A percentile compares a stretch with the other conserved stretches of the same genome.
These are phyloP conservation scores for Oryctolagus cuniculus DNA, from an alignment of 2,113 vertebrate genomes.

Conservation along the genomic window mOryCun1.1 NC_091440.1:80165501-80166000, in stretches of 20 bases:
- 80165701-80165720: not conserved
- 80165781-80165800: not conserved
- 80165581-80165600: not conserved
- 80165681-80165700: not conserved
- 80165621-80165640: not conserved
- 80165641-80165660: not conserved
- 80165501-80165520: not conserved
- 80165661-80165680: not conserved
- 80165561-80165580: not conserved
- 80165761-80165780: not conserved
- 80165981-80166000: no score
- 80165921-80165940: not conserved
- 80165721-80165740: not conserved
- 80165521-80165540: not conserved
- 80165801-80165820: not conserved
- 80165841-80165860: not conserved
- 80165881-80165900: not conserved
- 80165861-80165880: not conserved
- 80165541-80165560: not conserved
- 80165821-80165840: slow-evolving; percentile 14
- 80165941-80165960: not conserved
- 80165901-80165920: not conserved
- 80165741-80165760: not conserved
- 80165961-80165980: not conserved
- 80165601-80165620: not conserved